Percentiles rank a stretch among this genome's conserved stretches.
phyloP scores from a whole-genome alignment of 30 jellyfish, hydroid and myxozoan species.

The Phacellophora camtschatica region DNA sequence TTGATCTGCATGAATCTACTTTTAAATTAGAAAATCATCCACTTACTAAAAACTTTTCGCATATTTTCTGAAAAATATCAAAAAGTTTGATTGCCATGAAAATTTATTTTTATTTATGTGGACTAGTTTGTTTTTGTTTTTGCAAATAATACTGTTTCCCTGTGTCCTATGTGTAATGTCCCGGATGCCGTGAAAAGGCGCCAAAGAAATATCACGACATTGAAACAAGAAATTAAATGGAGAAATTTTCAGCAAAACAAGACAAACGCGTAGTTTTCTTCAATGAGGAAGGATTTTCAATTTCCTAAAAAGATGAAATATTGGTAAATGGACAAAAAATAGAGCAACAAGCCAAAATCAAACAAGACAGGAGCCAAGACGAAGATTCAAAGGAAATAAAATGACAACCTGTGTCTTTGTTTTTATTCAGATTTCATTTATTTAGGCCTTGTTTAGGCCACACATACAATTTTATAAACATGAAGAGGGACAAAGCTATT shows the following conservation, averaged over 20 bases:
- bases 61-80: background rate
- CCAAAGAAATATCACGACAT: constrained; percentile 64
- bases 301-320: background rate
- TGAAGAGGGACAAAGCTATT: too few relatives aligned
- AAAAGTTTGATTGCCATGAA: background rate
- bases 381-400: too few relatives aligned
- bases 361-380: background rate
- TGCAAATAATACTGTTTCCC: background rate
- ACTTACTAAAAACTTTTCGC: background rate
- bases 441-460: too few relatives aligned
- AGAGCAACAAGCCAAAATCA: background rate
- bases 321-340: background rate
- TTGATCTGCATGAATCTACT: too few relatives aligned
- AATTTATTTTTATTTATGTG: too few relatives aligned
- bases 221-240: background rate
- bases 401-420: too few relatives aligned
- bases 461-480: too few relatives aligned
- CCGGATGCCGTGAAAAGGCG: constrained; percentile 76
- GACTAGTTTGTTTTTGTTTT: too few relatives aligned
- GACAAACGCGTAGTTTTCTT: background rate
- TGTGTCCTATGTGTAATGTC: background rate
- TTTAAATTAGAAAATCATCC: too few relatives aligned
- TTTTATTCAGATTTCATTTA: too few relatives aligned
- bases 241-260: background rate
- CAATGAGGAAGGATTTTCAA: background rate